Evolutionary conservation across 2,113 vertebrate genomes (phyloP).

Genomic region (Oxyura jamaicensis): DNA sequence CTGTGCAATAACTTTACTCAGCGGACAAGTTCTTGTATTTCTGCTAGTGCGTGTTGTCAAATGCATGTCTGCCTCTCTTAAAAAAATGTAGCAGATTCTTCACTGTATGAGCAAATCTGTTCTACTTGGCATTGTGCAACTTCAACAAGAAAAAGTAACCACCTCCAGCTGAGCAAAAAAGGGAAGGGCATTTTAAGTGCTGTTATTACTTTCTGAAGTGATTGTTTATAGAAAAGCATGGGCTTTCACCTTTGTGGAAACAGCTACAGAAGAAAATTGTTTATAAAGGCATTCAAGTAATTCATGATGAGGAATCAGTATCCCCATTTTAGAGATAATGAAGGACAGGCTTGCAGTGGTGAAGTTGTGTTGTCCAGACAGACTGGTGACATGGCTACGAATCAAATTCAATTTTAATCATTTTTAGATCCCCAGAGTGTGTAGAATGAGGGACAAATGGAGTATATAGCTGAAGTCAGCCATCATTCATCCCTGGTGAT

Average conservation of each 20-base stretch:
- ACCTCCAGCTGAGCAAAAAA: background rate
- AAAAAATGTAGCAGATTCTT: background rate
- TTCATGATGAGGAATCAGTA: background rate
- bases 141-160: background rate
- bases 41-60: background rate
- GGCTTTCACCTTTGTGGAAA: background rate
- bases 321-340: background rate
- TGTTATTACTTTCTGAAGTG: background rate
- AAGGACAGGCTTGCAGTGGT: background rate
- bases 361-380: background rate
- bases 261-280: background rate
- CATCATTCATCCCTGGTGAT: background rate
- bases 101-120: accelerated
- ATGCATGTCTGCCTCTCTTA: background rate
- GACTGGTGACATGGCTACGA: background rate
- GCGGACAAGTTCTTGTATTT: background rate
- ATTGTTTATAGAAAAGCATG: background rate
- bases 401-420: background rate
- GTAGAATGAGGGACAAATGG: background rate
- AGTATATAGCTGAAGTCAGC: background rate
- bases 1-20: background rate
- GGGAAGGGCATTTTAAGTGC: background rate
- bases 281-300: background rate
- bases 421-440: background rate
- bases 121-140: background rate